Evolutionary conservation across 2,888 invertebrate species (phyloP), one percentile per base, ranked within the genome.

Genomic region (Chloromyia formosa): DNA sequence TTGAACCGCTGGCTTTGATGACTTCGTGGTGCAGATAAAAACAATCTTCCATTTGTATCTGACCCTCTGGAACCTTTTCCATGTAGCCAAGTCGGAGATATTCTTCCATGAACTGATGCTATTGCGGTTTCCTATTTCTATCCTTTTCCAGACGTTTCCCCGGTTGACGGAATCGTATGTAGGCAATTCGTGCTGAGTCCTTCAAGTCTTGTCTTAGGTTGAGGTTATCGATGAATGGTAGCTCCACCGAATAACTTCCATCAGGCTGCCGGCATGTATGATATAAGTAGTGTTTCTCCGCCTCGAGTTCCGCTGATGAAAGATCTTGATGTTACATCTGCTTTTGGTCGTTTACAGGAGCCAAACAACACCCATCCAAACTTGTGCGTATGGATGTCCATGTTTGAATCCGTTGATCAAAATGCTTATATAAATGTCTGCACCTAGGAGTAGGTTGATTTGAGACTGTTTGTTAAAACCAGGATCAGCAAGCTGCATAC

Each of bases 61-160:
- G n/a, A 9, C 35, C 4, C 10, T 35, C 40, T 62, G 53, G 4
- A 18, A 75, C 61, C 5, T 12, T 5, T 22, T 45, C 10, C 80
- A 80, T 80, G 72, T 80, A 78, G 2, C 75, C 76, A 35, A 80
- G 42, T 16, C 20, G 10, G n/a, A 72, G 12, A 69, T 79, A 80
- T 76, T 80, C 78, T 14, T 68, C 61, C 73, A 78, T 77, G 27
- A 78, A 77, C 27, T 74, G 42, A 20, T 18, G 22, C 60, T 78
- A 78, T 45, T 77, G 45, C 10, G 45, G 18, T 14, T 72, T 27
- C 20, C 77, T 54, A 12, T 61, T 40, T n/a, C 4, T 5, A 16
- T 54, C 54, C n/a, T 22, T n/a, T n/a, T n/a, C n/a, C n/a, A n/a
- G n/a, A n/a, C n/a, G n/a, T n/a, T n/a, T n/a, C n/a, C n/a, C n/a